Conservation (phyloP, 1,140 invertebrate genomes). For the Colletes latitarsis region DNA sequence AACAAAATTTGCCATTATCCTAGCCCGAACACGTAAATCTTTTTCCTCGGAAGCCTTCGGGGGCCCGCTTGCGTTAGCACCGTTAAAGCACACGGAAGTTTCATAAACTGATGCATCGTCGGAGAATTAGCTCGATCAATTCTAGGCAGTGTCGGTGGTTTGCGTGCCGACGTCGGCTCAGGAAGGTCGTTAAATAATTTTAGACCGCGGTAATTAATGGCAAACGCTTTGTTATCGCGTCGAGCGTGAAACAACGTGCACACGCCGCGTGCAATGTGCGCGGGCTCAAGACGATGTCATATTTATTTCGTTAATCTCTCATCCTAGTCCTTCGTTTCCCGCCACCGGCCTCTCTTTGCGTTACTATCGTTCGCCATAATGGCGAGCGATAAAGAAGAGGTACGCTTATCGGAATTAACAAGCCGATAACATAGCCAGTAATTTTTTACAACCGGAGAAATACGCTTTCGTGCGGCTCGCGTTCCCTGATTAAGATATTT, state of each 20-base stretch:
- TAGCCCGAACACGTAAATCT: not conserved
- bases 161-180: constrained; percentile 26
- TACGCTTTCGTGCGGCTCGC: constrained; percentile 24
- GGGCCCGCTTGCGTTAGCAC: not conserved
- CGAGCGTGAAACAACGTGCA: constrained; percentile 43
- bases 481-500: constrained; percentile 27
- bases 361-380: constrained; percentile 39
- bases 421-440: constrained; percentile 20
- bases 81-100: constrained; percentile 24
- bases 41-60: not conserved
- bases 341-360: not conserved
- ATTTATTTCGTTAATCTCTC: constrained; percentile 54
- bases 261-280: not conserved
- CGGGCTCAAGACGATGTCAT: constrained; percentile 40
- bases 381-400: constrained; percentile 32
- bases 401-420: constrained; percentile 35
- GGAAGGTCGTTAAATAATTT: constrained; percentile 50
- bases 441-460: constrained; percentile 36
- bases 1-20: not conserved
- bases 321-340: constrained; percentile 16
- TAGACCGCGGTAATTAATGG: constrained; percentile 48
- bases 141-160: constrained; percentile 25
- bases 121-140: constrained; percentile 35
- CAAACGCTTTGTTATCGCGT: constrained; percentile 48
- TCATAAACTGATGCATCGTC: constrained; percentile 30